Conservation (phyloP, 2,797 vertebrate species). For the Coregonus sp. region DNA sequence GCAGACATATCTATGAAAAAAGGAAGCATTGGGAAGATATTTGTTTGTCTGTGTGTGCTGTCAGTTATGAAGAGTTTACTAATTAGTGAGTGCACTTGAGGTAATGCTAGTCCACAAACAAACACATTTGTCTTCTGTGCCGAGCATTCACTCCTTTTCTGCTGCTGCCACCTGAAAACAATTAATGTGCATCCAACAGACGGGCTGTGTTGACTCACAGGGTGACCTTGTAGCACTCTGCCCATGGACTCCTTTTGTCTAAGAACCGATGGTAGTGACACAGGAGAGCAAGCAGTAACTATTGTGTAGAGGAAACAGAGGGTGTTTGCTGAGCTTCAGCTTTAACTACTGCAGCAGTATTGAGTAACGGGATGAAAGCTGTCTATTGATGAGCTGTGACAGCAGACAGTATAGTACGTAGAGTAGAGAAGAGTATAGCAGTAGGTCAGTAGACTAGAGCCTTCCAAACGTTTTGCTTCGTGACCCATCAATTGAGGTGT, state of each 20-base stretch:
- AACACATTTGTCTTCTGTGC: constrained; percentile 59
- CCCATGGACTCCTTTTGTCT: constrained; percentile 29
- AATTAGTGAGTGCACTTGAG: constrained; percentile 35
- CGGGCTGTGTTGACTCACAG: constrained; percentile 50
- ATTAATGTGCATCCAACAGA: constrained; percentile 60
- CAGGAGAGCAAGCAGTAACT: constrained; percentile 51
- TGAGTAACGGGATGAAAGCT: background rate
- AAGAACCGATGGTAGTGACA: constrained; percentile 25
- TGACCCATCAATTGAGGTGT: too few relatives aligned
- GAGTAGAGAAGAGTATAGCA: background rate
- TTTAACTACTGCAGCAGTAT: constrained; percentile 10
- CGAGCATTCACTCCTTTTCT: constrained; percentile 45
- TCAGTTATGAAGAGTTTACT: constrained; percentile 33
- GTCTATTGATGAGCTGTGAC: constrained; percentile 7
- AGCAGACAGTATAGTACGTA: background rate
- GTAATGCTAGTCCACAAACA: constrained; percentile 52
- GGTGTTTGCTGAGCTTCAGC: constrained; percentile 17
- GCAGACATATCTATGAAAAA: constrained; percentile 19
- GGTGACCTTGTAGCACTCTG: constrained; percentile 36
- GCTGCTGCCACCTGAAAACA: constrained; percentile 56
- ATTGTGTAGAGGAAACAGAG: constrained; percentile 20
- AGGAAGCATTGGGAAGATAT: background rate
- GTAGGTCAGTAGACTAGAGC: too few relatives aligned
- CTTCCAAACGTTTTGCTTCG: too few relatives aligned
- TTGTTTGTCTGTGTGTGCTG: constrained; percentile 14